Conservation (phyloP, 2,888 invertebrate species). For the Serripes groenlandicus region DNA sequence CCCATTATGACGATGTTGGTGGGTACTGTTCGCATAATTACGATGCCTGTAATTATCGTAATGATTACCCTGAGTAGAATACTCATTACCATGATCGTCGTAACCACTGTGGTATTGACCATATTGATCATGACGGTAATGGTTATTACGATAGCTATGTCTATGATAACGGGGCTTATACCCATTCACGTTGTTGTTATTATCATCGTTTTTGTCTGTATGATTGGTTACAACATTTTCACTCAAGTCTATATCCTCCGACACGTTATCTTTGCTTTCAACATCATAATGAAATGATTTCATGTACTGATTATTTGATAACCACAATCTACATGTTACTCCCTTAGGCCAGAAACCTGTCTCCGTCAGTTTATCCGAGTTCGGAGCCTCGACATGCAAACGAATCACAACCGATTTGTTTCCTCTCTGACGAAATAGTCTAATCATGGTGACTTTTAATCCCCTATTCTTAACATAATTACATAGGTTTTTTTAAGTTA, state of each 20-base stretch:
- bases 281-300: not conserved
- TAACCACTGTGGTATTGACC: not conserved
- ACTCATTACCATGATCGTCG: not conserved
- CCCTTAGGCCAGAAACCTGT: not conserved
- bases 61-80: too few species aligned
- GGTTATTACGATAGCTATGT: not conserved
- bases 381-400: not conserved
- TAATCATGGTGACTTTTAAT: not conserved
- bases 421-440: not conserved
- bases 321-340: not conserved
- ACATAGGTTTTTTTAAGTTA: not conserved
- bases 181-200: not conserved
- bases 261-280: too few species aligned
- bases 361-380: not conserved
- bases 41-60: too few species aligned
- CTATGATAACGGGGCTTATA: not conserved
- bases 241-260: too few species aligned
- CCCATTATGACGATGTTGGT: too few species aligned
- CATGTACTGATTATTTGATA: not conserved
- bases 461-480: not conserved
- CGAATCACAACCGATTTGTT: not conserved
- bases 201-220: not conserved
- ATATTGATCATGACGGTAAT: not conserved
- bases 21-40: too few species aligned
- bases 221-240: not conserved